These are phyloP conservation scores for Dastarcus helophoroides DNA, from an alignment of 2,888 invertebrate genomes.

Conservation along the genomic window DNA sequence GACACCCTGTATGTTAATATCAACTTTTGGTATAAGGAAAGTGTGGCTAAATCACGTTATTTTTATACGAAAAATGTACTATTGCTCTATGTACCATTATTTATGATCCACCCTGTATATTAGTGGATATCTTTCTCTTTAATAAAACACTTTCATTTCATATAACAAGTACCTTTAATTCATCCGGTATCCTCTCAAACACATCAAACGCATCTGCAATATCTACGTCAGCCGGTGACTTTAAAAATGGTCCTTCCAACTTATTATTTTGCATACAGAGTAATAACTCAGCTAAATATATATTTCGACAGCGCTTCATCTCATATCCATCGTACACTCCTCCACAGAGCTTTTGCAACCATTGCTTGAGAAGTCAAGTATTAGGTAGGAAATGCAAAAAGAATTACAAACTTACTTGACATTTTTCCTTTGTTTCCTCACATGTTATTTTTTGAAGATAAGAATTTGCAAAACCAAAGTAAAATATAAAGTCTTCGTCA, in stretches of 20 bases:
- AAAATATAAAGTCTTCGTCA: slow-evolving; percentile 38
- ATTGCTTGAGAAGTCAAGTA: slow-evolving; percentile 23
- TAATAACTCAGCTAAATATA: slow-evolving; percentile 36
- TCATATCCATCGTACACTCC: slow-evolving; percentile 28
- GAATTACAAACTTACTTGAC: slow-evolving; percentile 17
- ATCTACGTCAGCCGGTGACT: slow-evolving; percentile 30
- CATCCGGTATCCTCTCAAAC: slow-evolving; percentile 25
- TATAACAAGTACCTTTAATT: slow-evolving; percentile 19
- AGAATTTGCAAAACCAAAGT: slow-evolving; percentile 32
- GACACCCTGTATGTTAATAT: too few relatives aligned
- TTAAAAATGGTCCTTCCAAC: slow-evolving; percentile 31
- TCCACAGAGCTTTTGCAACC: slow-evolving; percentile 36
- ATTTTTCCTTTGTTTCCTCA: slow-evolving; percentile 19
- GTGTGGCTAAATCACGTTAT: too few relatives aligned
- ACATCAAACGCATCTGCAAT: slow-evolving; percentile 29
- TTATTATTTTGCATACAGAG: slow-evolving; percentile 35
- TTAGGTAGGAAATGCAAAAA: slow-evolving; percentile 1
- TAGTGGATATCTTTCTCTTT: too few relatives aligned
- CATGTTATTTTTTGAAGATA: slow-evolving; percentile 20
- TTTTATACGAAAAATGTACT: too few relatives aligned
- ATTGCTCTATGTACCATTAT: too few relatives aligned
- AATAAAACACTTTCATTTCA: too few relatives aligned
- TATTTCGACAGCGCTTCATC: slow-evolving; percentile 36
- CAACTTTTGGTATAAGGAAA: too few relatives aligned
- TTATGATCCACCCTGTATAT: too few relatives aligned